Conservation (phyloP, 1,140 invertebrate species). For the Druon quercuslanigerum region DNA sequence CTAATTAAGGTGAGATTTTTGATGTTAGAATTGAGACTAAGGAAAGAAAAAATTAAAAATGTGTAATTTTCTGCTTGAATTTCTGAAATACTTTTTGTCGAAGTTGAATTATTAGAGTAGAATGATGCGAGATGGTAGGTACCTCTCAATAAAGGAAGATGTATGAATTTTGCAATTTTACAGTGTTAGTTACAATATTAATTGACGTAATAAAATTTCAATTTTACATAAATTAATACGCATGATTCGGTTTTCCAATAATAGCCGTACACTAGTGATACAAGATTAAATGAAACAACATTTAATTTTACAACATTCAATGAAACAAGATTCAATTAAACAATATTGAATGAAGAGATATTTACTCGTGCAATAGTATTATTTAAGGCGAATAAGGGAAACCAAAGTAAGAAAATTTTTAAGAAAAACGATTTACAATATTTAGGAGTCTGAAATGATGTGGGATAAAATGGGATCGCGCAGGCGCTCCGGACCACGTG, state of each 20-base stretch:
- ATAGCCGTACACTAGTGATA: neutral
- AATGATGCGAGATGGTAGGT: too few species aligned
- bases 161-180: too few species aligned
- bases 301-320: neutral
- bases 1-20: constrained; percentile 61
- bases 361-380: too few species aligned
- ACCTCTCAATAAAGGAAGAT: too few species aligned
- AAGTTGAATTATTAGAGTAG: neutral
- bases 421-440: neutral
- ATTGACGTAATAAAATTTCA: too few species aligned
- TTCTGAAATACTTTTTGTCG: too few species aligned
- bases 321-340: neutral
- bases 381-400: too few species aligned
- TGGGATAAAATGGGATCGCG: constrained; percentile 51
- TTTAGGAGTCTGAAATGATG: neutral
- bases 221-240: too few species aligned
- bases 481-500: constrained; percentile 67
- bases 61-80: too few species aligned
- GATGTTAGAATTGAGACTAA: neutral
- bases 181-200: too few species aligned
- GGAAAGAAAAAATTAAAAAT: neutral
- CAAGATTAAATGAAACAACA: neutral
- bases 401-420: neutral
- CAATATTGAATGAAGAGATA: neutral
- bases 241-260: too few species aligned